Base-by-base conservation (phyloP, 2,113 vertebrate species). In the Ifrita kowaldi region DNA sequence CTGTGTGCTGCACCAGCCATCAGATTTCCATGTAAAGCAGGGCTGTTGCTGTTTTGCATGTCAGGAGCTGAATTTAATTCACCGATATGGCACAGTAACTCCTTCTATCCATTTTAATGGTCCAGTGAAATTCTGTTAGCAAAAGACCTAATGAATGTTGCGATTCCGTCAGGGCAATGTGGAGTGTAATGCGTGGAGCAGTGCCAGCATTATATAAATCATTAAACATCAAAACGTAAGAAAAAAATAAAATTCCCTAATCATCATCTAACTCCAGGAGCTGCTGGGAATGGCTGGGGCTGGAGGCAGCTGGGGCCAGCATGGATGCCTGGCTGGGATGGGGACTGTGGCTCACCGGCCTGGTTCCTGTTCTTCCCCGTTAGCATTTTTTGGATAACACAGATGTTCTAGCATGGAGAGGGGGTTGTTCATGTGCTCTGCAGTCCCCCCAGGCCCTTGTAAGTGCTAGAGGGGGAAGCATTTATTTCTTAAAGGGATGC, bases 81-180 rank as follows among this genome's bases (percentile, higher is more conserved):
- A 47, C 76, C 0, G 3, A 35, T 46, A 68, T 0, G 1, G 52
- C 10, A 0, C 32, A 10, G 62, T 78, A 39, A 86, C 79, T 87
- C 68, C 56, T 49, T 67, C 67, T 47, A 53, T 53, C 73, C 65
- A 3, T 75, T 88, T 71, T 86, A 93, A 92, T 46, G 79, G 92
- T 87, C 90, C 37, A 42, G 56, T 94, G 96, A 69, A 78, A 78
- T 90, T 93, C 86, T 81, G 59, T 90, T 95, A 93, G 87, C 75
- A 80, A 69, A 91, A 85, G 68, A 76, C 67, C 69, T 94, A 92
- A 95, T 87, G 93, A 93, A 76, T 53, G 70, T 65, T 93, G 84
- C 0, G 3, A 77, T 92, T 93, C 82, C 80, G 7, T 93, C 85
- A 67, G 88, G 90, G 93, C 60, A 90, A 86, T 90, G 85, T 90